These are phyloP conservation scores for Chaetophractus vellerosus DNA, from an alignment of 2,797 vertebrate species.

Conservation along the genomic window DNA sequence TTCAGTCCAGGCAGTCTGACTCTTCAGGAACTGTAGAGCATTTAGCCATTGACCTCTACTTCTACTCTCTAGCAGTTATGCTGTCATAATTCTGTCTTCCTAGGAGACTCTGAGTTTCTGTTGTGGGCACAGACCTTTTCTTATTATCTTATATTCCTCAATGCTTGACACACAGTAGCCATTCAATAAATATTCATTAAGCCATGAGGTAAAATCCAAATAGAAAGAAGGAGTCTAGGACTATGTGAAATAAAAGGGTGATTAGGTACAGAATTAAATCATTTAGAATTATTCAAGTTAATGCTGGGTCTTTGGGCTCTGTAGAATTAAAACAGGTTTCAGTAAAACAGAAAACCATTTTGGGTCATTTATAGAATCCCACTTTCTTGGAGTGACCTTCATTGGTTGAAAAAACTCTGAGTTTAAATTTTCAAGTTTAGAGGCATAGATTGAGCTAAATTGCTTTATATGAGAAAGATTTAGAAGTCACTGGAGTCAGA, in stretches of 20 bases:
- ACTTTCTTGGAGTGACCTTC: slow-evolving; percentile 22
- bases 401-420: slow-evolving; percentile 14
- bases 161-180: too few relatives aligned
- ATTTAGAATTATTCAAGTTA: too few relatives aligned
- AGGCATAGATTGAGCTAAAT: neutral
- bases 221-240: too few relatives aligned
- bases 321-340: slow-evolving; percentile 43
- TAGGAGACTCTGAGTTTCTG: neutral
- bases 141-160: neutral
- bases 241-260: too few relatives aligned
- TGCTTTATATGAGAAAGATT: slow-evolving; percentile 6
- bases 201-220: too few relatives aligned
- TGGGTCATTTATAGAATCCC: slow-evolving; percentile 19
- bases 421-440: slow-evolving; percentile 62
- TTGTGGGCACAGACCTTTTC: neutral
- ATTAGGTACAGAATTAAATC: too few relatives aligned
- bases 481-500: neutral
- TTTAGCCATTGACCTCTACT: neutral
- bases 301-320: too few relatives aligned
- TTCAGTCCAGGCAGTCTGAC: neutral
- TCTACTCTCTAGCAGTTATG: neutral
- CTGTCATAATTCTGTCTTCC: neutral
- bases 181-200: too few relatives aligned
- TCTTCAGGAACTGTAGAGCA: neutral
- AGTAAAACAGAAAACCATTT: slow-evolving; percentile 45